Base-by-base conservation (phyloP, 2,797 vertebrate genomes). In the Loris lydekkerianus region DNA sequence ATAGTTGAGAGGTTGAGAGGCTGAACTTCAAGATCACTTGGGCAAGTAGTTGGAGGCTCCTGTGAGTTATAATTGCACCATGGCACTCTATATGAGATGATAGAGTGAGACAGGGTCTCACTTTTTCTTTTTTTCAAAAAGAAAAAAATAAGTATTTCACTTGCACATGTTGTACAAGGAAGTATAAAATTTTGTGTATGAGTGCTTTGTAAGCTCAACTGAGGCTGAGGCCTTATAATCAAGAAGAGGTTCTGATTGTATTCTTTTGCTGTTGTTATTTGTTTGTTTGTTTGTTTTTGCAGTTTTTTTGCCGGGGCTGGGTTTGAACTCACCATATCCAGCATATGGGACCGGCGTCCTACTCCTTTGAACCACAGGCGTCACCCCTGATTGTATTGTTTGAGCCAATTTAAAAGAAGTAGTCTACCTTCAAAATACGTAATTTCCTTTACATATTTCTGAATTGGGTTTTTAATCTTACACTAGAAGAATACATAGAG, bases 401-500 rank as follows among this genome's bases (percentile, higher is more conserved):
- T 88, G 43, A 84, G 4, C 11, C n/a, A 60, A 58, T 73, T 78
- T 88, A 88, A 86, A 89, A 85, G 40, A 11, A 88, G 18, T 7
- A 81, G 81, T 76, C 40, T 80, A n/a, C 29, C 34, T 77, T 81
- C 23, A 75, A 92, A 89, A 72, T 81, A 56, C 11, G 14, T 43
- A 81, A 72, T 72, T 61, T 60, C 60, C 9, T n/a, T 92, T 89
- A 72, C 18, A 89, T 13, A 75, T 7, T 80, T 92, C 27, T 82
- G 86, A 75, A 86, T 25, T 63, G 76, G 92, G n/a, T 61, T 92
- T 63, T 46, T 43, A 10, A 49, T 37, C 23, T 60, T n/a, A 56
- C 15, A 84, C 14, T 91, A 70, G 78, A 93, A 67, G 37, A 91
- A 72, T 25, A 83, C 53, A 91, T 58, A 84, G 13, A 89, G 92